Percentiles rank a stretch among this genome's conserved stretches.
phyloP scores from a whole-genome alignment of 2,888 invertebrate species.

The Drosophila cognata region DNA sequence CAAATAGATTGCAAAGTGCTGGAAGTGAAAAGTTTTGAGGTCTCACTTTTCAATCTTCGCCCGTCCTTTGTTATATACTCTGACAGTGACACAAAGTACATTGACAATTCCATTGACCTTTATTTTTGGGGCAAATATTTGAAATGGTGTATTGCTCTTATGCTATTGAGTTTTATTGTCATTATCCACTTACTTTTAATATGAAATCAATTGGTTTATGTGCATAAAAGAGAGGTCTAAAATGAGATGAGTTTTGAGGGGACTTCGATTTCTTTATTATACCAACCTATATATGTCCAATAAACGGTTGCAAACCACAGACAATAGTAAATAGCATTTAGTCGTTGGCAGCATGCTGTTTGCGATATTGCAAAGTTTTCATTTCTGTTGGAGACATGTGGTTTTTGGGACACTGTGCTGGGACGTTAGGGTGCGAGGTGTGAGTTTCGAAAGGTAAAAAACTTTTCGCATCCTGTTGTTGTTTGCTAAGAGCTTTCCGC shows the following conservation, averaged over 20 bases:
- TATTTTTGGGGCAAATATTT: neutral
- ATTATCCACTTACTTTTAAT: conserved; percentile 10
- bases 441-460: conserved; percentile 35
- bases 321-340: neutral
- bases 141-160: conserved; percentile 1
- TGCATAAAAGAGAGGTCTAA: neutral
- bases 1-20: conserved; percentile 62
- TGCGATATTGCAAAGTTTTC: conserved; percentile 59
- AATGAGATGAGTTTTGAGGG: neutral
- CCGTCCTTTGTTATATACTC: conserved; percentile 18
- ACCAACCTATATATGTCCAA: neutral
- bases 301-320: neutral
- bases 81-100: conserved; percentile 5
- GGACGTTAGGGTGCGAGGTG: conserved; percentile 22
- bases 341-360: conserved; percentile 44
- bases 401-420: neutral
- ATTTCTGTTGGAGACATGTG: conserved; percentile 31
- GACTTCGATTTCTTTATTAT: neutral
- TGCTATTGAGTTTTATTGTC: neutral
- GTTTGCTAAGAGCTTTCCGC: conserved; percentile 23
- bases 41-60: conserved; percentile 18
- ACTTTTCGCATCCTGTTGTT: conserved; percentile 38
- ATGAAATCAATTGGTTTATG: neutral
- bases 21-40: conserved; percentile 65
- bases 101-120: neutral